Conservation (phyloP, 2,113 vertebrate genomes). For the Crotophaga sulcirostris region DNA sequence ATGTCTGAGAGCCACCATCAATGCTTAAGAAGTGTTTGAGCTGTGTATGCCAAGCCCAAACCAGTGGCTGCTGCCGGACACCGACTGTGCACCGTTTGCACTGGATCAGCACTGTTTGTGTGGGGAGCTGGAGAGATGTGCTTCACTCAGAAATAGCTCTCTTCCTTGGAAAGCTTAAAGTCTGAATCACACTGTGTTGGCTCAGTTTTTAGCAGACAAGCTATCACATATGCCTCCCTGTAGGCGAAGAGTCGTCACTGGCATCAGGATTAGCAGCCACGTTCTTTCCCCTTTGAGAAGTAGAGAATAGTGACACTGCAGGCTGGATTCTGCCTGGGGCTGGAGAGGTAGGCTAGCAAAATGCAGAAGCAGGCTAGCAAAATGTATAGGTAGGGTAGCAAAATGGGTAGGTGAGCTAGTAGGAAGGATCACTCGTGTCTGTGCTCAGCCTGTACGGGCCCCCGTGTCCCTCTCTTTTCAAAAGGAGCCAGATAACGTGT, state of each 20-base stretch:
- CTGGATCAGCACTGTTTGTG: constrained; percentile 14
- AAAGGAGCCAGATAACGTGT: neutral
- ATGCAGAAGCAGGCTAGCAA: too few species aligned
- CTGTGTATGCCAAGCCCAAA: neutral
- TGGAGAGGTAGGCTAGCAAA: too few species aligned
- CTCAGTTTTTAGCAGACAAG: constrained; percentile 63
- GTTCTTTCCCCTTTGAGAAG: constrained; percentile 31
- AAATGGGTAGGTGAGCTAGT: neutral
- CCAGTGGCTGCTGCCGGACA: neutral
- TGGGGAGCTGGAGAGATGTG: constrained; percentile 30
- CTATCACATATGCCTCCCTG: constrained; percentile 62
- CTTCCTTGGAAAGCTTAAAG: constrained; percentile 64
- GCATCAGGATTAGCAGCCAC: constrained; percentile 44
- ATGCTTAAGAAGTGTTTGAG: neutral
- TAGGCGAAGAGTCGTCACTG: constrained; percentile 53
- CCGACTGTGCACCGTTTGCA: neutral
- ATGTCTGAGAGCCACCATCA: neutral
- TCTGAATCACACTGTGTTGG: constrained; percentile 70
- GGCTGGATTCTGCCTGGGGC: neutral
- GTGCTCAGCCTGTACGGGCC: neutral
- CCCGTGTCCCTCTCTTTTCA: neutral
- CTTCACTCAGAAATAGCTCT: constrained; percentile 59
- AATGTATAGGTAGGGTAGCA: neutral
- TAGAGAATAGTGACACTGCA: neutral
- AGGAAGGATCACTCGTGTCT: fast-evolving